A percentile compares a stretch with the other conserved stretches of the same genome.
Conservation (phyloP, 2,888 invertebrate genomes). For the Isotomurus palustris region DNA sequence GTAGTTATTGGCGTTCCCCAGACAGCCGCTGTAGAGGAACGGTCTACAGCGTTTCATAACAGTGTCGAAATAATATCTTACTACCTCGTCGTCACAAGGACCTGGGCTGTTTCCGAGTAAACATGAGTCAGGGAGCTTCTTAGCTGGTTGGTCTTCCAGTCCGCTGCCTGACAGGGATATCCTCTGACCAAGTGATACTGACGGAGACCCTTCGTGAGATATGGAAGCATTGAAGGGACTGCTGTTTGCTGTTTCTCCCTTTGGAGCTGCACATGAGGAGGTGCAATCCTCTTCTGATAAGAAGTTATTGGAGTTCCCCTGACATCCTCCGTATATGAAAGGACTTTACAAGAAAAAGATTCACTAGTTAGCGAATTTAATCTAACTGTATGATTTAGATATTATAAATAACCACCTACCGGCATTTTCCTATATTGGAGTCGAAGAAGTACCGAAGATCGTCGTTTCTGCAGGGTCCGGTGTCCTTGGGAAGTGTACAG, state of each 20-base stretch:
- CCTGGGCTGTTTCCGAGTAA: constrained; percentile 34
- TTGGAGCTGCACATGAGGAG: constrained; percentile 9
- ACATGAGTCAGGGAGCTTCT: constrained; percentile 33
- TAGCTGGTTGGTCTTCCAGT: neutral
- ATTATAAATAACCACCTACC: no score
- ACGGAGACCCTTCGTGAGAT: constrained; percentile 15
- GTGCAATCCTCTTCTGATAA: constrained; percentile 35
- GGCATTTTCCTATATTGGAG: constrained; percentile 25
- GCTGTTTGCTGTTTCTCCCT: constrained; percentile 3
- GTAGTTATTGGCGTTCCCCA: constrained; percentile 41
- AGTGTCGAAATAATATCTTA: constrained; percentile 42
- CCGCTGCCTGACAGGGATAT: neutral
- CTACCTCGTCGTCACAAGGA: constrained; percentile 37
- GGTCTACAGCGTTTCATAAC: constrained; percentile 41
- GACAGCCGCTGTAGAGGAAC: constrained; percentile 40
- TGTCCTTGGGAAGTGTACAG: constrained; percentile 36
- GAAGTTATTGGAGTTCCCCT: constrained; percentile 44
- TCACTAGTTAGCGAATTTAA: no score
- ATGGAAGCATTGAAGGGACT: constrained; percentile 6
- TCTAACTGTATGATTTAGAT: no score
- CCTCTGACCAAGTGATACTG: constrained; percentile 10
- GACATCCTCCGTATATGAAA: constrained; percentile 45
- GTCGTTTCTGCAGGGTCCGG: constrained; percentile 43
- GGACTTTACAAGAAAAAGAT: no score
- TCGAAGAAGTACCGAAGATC: constrained; percentile 43